Evolutionary conservation across 2,888 invertebrate species (phyloP), one percentile per base, ranked within the genome.

Genomic region (Andricus curvator): DNA sequence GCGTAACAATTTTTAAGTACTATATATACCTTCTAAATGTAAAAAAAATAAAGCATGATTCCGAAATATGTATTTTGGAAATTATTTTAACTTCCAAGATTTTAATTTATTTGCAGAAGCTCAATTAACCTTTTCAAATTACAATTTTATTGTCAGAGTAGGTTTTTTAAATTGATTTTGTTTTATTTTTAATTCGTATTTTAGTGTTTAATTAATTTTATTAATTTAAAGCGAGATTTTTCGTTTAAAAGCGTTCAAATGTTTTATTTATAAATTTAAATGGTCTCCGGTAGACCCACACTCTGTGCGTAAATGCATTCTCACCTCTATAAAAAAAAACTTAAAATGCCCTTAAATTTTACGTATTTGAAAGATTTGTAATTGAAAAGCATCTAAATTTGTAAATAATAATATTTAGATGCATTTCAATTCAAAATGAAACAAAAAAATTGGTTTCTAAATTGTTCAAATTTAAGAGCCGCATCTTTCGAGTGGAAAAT

Each of bases 41-140:
- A 56, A 56, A n/a, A n/a, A 56, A n/a, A 56, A 56, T 56, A 56
- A 56, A 56, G 56, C 3, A 56, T 56, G n/a, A 56, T 56, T 56
- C 56, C 56, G n/a, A 56, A 56, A 56, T 56, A 56, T 8, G 56
- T 56, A 56, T 56, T 56, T 56, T 56, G 56, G 56, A 56, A 56
- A 56, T 56, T 56, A 51, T 51, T 51, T 20, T 51, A 56, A n/a
- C 56, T 56, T 56, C 56, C n/a, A 56, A 56, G 56, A n/a, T 56
- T 56, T n/a, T 56, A 56, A n/a, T n/a, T 56, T 56, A 56, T 56
- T 56, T n/a, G 17, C n/a, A 56, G 56, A 56, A 56, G 4, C 56
- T 56, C 3, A n/a, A n/a, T 56, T 56, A 56, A 56, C 20, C n/a
- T 22, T 56, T 56, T n/a, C 2, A n/a, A n/a, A 51, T 51, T 2